Evolutionary conservation across 1,140 invertebrate species (phyloP), one percentile per base, ranked within the genome.

Genomic region (Eriosoma lanigerum): DNA sequence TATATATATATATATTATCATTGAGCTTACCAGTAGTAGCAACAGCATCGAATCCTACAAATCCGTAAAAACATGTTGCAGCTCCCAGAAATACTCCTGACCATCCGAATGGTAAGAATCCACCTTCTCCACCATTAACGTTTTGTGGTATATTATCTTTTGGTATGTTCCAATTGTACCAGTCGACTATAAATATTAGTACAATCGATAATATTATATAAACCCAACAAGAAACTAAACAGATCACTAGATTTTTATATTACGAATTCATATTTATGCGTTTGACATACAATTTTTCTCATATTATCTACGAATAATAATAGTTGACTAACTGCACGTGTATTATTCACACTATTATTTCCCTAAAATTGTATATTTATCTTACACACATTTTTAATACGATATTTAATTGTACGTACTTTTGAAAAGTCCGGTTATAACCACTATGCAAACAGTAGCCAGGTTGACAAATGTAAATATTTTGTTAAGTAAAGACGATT

Each of bases 401-500:
- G 8, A 8, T 38, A 38, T 38, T 38, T 38, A 38, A 21, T 21
- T 8, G n/a, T 6, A 52, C 17, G 17, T 72, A 72, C 68, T 12
- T 72, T 29, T 72, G 44, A 94, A 90, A 6, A 90, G 87, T 3
- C 96, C 96, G 82, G 92, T 91, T 1, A 96, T 88, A 1, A 98
- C 88, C 1, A 97, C 93, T 81, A 93, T 92, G 0, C 89, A 78
- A 24, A 98, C 92, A 1, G 96, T 95, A 1, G 90, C 81, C 70
- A 98, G 84, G 86, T 98, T 98, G n/a, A 98, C 87, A 0, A 88
- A 86, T 0, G 96, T 97, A 85, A 98, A 98, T 15, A 96, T 87
- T 84, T 96, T 97, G 86, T 97, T 98, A 64, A 98, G 87, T 54
- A 90, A 89, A 9, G 95, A 93, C 0, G 96, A 97, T 86, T 97